Evolutionary conservation across 2,113 vertebrate genomes (phyloP).

Genomic region (Nematolebias whitei): DNA sequence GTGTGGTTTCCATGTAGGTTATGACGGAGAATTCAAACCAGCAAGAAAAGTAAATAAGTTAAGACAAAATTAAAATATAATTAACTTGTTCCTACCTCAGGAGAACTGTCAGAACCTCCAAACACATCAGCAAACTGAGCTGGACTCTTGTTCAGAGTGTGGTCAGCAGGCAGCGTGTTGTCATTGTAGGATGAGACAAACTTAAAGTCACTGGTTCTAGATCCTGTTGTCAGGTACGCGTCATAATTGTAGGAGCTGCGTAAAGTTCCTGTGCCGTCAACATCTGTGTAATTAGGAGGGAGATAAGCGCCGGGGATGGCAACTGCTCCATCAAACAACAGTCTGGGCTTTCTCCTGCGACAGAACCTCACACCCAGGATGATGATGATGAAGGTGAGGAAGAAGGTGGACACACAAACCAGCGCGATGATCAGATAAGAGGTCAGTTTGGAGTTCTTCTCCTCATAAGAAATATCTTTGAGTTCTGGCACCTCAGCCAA

Average conservation of each 20-base stretch:
- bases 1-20: too few relatives aligned
- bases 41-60: too few relatives aligned
- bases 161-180: constrained; percentile 30
- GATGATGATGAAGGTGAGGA: constrained; percentile 16
- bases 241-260: constrained; percentile 15
- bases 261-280: constrained; percentile 11
- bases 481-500: constrained; percentile 16
- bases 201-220: constrained; percentile 22
- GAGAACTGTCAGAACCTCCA: not conserved
- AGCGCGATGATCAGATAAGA: constrained; percentile 1
- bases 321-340: constrained; percentile 15
- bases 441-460: not conserved
- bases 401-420: constrained; percentile 12
- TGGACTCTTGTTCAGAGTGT: constrained; percentile 4
- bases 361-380: constrained; percentile 12
- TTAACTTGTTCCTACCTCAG: not conserved
- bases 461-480: constrained; percentile 13
- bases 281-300: constrained; percentile 13
- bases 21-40: too few relatives aligned
- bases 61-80: too few relatives aligned
- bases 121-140: not conserved
- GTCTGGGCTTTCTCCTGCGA: constrained; percentile 5
- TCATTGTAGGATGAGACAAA: constrained; percentile 22
- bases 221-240: constrained; percentile 14
- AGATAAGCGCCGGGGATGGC: constrained; percentile 13